phyloP scores from a whole-genome alignment of 2,888 invertebrate genomes.

The Cartodere bifasciata region DNA sequence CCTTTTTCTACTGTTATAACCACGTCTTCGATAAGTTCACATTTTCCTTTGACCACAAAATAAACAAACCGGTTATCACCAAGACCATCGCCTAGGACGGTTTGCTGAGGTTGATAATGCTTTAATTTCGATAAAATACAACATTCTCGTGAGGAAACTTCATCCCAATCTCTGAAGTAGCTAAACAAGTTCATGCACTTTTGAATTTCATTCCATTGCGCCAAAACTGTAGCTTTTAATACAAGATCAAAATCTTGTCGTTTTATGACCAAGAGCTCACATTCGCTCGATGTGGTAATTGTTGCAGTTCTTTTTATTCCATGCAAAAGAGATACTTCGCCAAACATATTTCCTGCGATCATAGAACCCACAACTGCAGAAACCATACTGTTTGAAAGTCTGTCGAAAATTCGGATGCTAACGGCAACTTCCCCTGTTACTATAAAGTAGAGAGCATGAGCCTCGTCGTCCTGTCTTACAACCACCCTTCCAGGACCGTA shows the following conservation, averaged over 20 bases:
- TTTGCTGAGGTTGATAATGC: slow-evolving; percentile 41
- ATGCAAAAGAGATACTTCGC: slow-evolving; percentile 52
- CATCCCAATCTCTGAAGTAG: slow-evolving; percentile 50
- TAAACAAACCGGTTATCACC: slow-evolving; percentile 29
- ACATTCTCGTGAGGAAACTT: slow-evolving; percentile 47
- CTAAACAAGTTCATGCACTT: slow-evolving; percentile 47
- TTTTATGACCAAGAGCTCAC: slow-evolving; percentile 50
- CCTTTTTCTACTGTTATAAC: background rate
- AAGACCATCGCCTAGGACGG: slow-evolving; percentile 40
- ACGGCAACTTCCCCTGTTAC: slow-evolving; percentile 45
- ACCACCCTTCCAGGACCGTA: slow-evolving; percentile 45
- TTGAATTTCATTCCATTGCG: slow-evolving; percentile 49
- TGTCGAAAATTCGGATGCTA: slow-evolving; percentile 40
- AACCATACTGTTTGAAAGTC: slow-evolving; percentile 35
- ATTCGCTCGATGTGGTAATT: slow-evolving; percentile 42
- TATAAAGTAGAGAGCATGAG: slow-evolving; percentile 51
- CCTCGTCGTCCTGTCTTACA: slow-evolving; percentile 46
- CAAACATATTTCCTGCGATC: slow-evolving; percentile 49
- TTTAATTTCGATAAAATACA: slow-evolving; percentile 52
- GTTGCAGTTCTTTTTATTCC: slow-evolving; percentile 48
- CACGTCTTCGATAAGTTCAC: background rate
- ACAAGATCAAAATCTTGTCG: slow-evolving; percentile 49
- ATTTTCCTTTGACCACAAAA: slow-evolving; percentile 1
- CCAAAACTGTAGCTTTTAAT: slow-evolving; percentile 43
- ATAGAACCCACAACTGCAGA: slow-evolving; percentile 40